phyloP scores from a whole-genome alignment of 2,797 vertebrate genomes.

The Sardinella longiceps region DNA sequence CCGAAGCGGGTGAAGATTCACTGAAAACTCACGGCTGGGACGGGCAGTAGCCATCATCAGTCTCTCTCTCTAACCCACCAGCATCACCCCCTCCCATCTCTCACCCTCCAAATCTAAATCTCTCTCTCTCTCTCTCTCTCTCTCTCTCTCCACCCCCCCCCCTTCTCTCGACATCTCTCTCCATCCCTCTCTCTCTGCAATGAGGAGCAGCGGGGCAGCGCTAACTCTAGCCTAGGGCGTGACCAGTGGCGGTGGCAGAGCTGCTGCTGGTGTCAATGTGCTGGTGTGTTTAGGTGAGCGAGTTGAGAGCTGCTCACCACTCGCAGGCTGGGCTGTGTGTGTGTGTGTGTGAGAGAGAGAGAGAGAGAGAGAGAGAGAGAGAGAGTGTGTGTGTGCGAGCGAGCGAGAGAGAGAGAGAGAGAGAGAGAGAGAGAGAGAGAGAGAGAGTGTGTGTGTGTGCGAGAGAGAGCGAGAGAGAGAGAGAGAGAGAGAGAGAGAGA shows the following conservation, averaged over 20 bases:
- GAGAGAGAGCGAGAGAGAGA: background rate
- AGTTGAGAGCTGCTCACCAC: background rate
- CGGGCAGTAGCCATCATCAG: background rate
- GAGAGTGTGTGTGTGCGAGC: background rate
- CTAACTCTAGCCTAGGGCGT: background rate
- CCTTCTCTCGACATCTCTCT: conserved; percentile 26
- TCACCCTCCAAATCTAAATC: background rate
- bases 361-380: too few relatives aligned
- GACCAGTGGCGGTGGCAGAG: background rate
- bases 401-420: conserved; percentile 1
- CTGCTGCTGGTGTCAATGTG: background rate
- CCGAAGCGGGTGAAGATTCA: background rate
- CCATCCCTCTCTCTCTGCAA: background rate
- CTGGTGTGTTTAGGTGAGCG: background rate
- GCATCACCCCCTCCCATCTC: background rate
- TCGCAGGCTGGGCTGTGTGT: background rate
- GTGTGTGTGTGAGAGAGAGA: conserved; percentile 17
- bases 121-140: background rate
- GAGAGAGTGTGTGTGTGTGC: conserved; percentile 4
- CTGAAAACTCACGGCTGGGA: background rate
- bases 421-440: too few relatives aligned
- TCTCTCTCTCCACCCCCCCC: conserved; percentile 14
- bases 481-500: too few relatives aligned
- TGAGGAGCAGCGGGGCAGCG: background rate
- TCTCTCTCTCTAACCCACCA: background rate